Conservation (phyloP, 2,888 invertebrate species). For the Electrophaes corylata region DNA sequence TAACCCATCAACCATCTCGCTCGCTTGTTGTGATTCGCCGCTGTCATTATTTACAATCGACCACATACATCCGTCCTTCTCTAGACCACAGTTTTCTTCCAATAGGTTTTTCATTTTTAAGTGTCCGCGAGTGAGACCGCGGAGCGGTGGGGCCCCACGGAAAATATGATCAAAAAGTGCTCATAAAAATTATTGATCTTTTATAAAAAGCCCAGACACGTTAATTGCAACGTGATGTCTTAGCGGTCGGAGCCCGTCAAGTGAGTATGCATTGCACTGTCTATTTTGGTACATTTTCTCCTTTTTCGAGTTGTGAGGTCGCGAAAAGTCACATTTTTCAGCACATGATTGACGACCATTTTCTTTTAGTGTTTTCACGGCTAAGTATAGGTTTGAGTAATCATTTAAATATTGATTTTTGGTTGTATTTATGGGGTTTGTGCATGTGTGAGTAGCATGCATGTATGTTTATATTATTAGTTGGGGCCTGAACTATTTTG, state of each 20-base stretch:
- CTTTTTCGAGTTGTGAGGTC: constrained; percentile 55
- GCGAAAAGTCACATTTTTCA: constrained; percentile 78
- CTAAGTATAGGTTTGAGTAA: constrained; percentile 48
- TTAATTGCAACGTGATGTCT: constrained; percentile 74
- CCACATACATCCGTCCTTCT: constrained; percentile 74
- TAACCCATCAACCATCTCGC: constrained; percentile 63
- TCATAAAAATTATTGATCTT: constrained; percentile 84
- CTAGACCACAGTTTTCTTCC: constrained; percentile 73
- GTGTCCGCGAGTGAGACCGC: constrained; percentile 71
- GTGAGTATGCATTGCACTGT: constrained; percentile 61
- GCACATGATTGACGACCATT: constrained; percentile 69
- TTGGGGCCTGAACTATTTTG: constrained; percentile 82
- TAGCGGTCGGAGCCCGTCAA: constrained; percentile 52
- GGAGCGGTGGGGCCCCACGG: constrained; percentile 65
- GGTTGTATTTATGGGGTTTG: constrained; percentile 52
- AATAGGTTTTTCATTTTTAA: constrained; percentile 81
- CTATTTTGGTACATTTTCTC: constrained; percentile 68
- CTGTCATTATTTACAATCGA: constrained; percentile 79
- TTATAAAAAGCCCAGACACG: constrained; percentile 69
- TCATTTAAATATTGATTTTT: constrained; percentile 77
- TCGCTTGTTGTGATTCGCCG: constrained; percentile 78
- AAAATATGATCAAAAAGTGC: constrained; percentile 80
- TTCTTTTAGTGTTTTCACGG: constrained; percentile 45
- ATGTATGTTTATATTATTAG: constrained; percentile 79
- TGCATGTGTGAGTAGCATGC: constrained; percentile 61